Evolutionary conservation across 1,140 invertebrate species (phyloP).

Genomic region (Papilio polyxenes): DNA sequence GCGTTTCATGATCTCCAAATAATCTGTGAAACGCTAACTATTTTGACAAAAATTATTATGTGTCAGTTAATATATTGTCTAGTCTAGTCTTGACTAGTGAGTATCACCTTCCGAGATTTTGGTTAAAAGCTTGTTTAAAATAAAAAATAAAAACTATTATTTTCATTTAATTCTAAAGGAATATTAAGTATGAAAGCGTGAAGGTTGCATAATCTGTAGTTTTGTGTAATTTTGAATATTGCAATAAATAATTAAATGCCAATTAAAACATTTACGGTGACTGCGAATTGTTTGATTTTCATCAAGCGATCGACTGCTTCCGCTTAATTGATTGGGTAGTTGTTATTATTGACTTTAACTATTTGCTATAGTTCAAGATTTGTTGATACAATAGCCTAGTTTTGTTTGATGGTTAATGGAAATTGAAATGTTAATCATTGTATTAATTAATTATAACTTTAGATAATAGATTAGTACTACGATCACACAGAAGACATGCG

Average conservation of each 20-base stretch:
- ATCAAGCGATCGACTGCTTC: conserved; percentile 26
- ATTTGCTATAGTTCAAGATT: conserved; percentile 15
- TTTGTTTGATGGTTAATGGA: neutral
- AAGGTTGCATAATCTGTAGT: neutral
- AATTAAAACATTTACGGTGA: conserved; percentile 26
- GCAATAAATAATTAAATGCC: conserved; percentile 16
- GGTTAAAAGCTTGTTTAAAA: too few relatives aligned
- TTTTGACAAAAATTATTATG: too few relatives aligned
- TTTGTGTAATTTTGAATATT: neutral
- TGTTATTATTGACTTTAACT: conserved; percentile 9
- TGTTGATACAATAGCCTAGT: conserved; percentile 1
- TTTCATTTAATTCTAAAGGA: too few relatives aligned
- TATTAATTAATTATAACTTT: neutral
- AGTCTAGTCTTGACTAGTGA: too few relatives aligned
- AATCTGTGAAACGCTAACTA: too few relatives aligned
- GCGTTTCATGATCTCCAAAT: too few relatives aligned
- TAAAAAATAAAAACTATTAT: too few relatives aligned
- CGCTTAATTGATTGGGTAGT: conserved; percentile 31
- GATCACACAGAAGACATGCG: too few relatives aligned
- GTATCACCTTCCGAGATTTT: too few relatives aligned
- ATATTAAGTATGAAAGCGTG: neutral
- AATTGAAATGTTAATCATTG: neutral
- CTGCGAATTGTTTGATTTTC: conserved; percentile 26
- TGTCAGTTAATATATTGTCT: too few relatives aligned
- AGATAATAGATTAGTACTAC: too few relatives aligned